phyloP scores from a whole-genome alignment of 23 tunicate genomes.

The Oikopleura albicans region DNA sequence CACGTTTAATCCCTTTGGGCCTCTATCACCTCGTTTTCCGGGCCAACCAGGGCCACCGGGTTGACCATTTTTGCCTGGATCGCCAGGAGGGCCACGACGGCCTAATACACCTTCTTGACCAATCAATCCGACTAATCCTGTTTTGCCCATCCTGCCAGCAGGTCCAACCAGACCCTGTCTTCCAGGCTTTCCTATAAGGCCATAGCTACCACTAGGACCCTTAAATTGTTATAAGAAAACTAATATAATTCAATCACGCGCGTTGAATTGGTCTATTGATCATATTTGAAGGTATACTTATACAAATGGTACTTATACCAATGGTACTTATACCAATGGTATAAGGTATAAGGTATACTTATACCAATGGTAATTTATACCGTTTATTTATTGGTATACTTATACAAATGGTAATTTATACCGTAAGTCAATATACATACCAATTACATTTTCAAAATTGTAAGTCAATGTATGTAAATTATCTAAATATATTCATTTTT shows the following conservation, averaged over 20 bases:
- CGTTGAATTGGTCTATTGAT: too few species aligned
- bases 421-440: too few species aligned
- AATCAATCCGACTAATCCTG: neutral
- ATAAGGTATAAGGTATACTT: neutral
- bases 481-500: neutral
- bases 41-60: neutral
- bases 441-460: too few species aligned
- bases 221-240: neutral
- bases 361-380: neutral
- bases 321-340: neutral
- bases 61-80: neutral
- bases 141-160: neutral
- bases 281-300: too few species aligned
- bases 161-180: neutral
- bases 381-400: too few species aligned
- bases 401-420: too few species aligned
- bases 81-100: neutral
- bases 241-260: too few species aligned
- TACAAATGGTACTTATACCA: neutral
- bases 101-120: neutral
- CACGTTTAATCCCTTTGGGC: neutral
- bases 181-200: too few species aligned
- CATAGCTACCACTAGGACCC: neutral
- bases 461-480: neutral
- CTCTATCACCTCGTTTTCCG: neutral